Percentiles rank a stretch among this genome's conserved stretches.
Evolutionary conservation across 1,140 invertebrate genomes (phyloP).

Genomic region (Drosophila fuyamai): DNA sequence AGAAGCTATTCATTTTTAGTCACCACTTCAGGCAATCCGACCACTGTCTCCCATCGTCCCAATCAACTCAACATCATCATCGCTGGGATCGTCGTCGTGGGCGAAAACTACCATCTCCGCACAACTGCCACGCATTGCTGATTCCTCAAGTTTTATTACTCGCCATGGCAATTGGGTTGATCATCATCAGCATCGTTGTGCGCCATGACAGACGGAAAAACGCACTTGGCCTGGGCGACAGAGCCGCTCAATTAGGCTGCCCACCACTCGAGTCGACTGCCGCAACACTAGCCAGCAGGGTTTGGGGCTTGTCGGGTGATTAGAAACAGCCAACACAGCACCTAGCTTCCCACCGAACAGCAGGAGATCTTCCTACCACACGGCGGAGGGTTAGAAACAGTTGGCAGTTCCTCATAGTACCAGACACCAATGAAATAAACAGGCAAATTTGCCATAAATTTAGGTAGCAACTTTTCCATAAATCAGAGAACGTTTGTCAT

Average conservation of each 20-base stretch:
- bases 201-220: slow-evolving; percentile 54
- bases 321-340: slow-evolving; percentile 45
- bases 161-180: slow-evolving; percentile 73
- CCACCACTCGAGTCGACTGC: slow-evolving; percentile 60
- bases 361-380: slow-evolving; percentile 36
- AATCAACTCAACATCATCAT: slow-evolving; percentile 45
- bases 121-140: slow-evolving; percentile 71
- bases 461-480: slow-evolving; percentile 32
- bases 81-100: slow-evolving; percentile 50
- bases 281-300: slow-evolving; percentile 40
- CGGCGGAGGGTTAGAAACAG: slow-evolving; percentile 1
- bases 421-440: slow-evolving; percentile 56
- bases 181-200: slow-evolving; percentile 55
- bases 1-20: not conserved
- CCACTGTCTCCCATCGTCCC: slow-evolving; percentile 30
- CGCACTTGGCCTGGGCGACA: slow-evolving; percentile 61
- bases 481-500: slow-evolving; percentile 23
- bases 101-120: slow-evolving; percentile 66
- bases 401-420: slow-evolving; percentile 36
- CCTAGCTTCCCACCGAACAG: slow-evolving; percentile 28
- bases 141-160: slow-evolving; percentile 67
- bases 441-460: slow-evolving; percentile 40
- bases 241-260: slow-evolving; percentile 76
- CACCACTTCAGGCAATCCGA: not conserved
- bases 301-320: slow-evolving; percentile 61